Percentiles rank a stretch among this genome's conserved stretches.
Evolutionary conservation across 64 coral and sea anemone species (phyloP).

Genomic region (Orbicella faveolata): DNA sequence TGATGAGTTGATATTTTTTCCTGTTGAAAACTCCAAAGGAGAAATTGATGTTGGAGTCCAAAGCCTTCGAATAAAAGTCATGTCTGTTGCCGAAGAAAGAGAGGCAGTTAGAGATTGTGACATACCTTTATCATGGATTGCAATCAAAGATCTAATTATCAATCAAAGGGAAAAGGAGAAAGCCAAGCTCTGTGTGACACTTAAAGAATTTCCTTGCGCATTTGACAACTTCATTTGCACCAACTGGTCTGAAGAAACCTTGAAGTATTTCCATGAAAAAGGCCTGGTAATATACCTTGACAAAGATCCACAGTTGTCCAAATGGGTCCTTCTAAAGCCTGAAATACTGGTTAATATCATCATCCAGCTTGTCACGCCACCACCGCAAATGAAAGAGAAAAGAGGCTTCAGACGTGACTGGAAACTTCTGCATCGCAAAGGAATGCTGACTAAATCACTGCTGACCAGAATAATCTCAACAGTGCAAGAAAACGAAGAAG

Average conservation of each 20-base stretch:
- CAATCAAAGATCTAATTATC: slow-evolving; percentile 63
- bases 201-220: slow-evolving; percentile 28
- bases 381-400: no score
- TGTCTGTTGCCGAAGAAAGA: slow-evolving; percentile 22
- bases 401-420: no score
- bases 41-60: slow-evolving; percentile 39
- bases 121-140: slow-evolving; percentile 68
- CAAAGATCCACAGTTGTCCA: slow-evolving; percentile 35
- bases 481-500: no score
- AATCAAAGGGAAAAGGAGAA: neutral
- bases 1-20: slow-evolving; percentile 50
- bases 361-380: slow-evolving; percentile 8
- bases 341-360: slow-evolving; percentile 44
- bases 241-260: slow-evolving; percentile 40
- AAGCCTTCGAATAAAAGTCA: slow-evolving; percentile 7
- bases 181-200: slow-evolving; percentile 20
- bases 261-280: slow-evolving; percentile 74
- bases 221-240: neutral
- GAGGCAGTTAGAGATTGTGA: neutral
- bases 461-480: no score
- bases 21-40: slow-evolving; percentile 52
- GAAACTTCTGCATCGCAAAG: no score
- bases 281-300: slow-evolving; percentile 64
- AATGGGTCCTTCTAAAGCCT: neutral
- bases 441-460: no score